Percentiles rank a stretch among this genome's conserved stretches.
Conservation (phyloP, 2,888 invertebrate species). For the Mycalesis mineus region DNA sequence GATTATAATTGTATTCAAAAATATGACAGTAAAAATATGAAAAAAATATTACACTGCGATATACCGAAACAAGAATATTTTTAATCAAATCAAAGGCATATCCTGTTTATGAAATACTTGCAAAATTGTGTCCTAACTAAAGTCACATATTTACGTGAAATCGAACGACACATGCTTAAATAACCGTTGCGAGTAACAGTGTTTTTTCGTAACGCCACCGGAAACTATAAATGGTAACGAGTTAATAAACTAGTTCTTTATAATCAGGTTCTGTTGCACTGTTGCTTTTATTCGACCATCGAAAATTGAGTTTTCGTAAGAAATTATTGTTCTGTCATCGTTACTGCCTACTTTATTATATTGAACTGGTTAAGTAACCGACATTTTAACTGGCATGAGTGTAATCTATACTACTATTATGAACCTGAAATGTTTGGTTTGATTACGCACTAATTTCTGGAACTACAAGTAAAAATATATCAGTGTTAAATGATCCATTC, state of each 20-base stretch:
- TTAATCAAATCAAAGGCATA: too few species aligned
- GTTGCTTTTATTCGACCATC: conserved; percentile 5
- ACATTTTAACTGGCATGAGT: too few species aligned
- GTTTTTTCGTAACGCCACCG: conserved; percentile 15
- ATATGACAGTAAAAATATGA: too few species aligned
- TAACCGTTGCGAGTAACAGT: background rate
- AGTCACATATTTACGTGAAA: background rate
- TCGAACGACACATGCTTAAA: background rate
- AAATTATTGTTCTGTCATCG: background rate
- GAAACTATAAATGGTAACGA: conserved; percentile 9
- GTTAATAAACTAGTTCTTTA: conserved; percentile 10
- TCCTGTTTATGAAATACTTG: background rate
- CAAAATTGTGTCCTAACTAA: background rate
- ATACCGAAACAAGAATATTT: too few species aligned
- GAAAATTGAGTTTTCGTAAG: conserved; percentile 7
- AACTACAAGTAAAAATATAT: too few species aligned
- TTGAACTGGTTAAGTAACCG: background rate
- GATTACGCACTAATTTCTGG: too few species aligned
- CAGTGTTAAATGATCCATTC: too few species aligned
- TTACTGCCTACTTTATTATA: background rate
- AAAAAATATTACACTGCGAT: too few species aligned
- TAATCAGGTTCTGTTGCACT: conserved; percentile 9
- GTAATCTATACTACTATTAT: too few species aligned
- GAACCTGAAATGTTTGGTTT: too few species aligned
- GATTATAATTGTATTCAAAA: too few species aligned